Base-by-base conservation (phyloP, 2,888 invertebrate genomes). In the Hydroisotoma schaefferi region DNA sequence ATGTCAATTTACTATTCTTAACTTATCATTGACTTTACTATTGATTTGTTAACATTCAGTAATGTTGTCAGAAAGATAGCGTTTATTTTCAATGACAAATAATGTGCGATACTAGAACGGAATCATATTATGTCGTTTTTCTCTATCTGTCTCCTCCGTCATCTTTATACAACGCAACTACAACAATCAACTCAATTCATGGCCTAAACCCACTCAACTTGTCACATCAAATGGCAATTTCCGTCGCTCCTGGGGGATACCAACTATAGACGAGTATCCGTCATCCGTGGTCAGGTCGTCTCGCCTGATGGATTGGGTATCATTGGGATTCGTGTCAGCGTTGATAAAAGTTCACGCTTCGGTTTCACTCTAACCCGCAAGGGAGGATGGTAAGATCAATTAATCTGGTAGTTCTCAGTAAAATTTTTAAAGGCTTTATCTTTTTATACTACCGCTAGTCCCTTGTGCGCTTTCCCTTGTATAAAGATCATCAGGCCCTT, bases 271-370 rank as follows among this genome's bases (percentile, higher is more conserved):
- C 93, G 97, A 78, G 97, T 94, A 75, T 94, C 98, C 76, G 97
- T 99, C 78, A 94, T 99, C 85, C 86, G 98, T 76, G 99, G 99
- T 73, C 90, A 92, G 81, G 95, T 99, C 76, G 86, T 94, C 73
- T 90, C 93, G 65, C 87, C 89, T 63, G 94, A 94, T 80, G 94
- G 94, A 69, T 86, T 94, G 73, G 94, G 97, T 72, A 88, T 99
- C 80, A 88, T 94, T 77, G 98, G 98, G 76, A 95, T 99, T 77
- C 85, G 97, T 73, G 95, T 99, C 61, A 92, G 93, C 67, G 94
- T 98, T 74, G 92, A 93, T 80, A 84, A 87, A 68, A 93, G 95
- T 78, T 88, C 94, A 49, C 84, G 91, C 73, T 93, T 95, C 80
- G 98, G 98, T 73, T 95, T 95, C 81, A 98, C 98, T 4, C 83